Conservation (phyloP, 2,797 vertebrate genomes). For the Mormyrus hasselquistii region DNA sequence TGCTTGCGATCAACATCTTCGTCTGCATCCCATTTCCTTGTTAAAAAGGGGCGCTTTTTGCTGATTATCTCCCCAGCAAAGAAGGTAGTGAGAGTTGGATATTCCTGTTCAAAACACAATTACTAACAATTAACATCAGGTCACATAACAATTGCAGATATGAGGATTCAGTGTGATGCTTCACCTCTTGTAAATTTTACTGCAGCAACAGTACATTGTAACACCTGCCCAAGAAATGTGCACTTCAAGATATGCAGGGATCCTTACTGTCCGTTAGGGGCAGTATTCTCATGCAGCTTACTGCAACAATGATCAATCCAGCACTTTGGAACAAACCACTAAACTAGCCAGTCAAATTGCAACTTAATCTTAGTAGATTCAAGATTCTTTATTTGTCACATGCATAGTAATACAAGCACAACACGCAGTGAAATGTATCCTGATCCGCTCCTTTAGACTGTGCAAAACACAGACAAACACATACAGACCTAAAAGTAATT, state of each 20-base stretch:
- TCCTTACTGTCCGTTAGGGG: neutral
- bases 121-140: neutral
- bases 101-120: slow-evolving; percentile 63
- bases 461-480: too few relatives aligned
- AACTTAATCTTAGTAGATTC: neutral
- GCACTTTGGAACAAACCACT: neutral
- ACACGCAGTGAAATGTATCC: too few relatives aligned
- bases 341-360: neutral
- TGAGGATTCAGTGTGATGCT: neutral
- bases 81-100: slow-evolving; percentile 94
- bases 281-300: neutral
- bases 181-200: neutral
- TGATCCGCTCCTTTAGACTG: too few relatives aligned
- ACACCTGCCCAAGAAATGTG: neutral
- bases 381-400: too few relatives aligned
- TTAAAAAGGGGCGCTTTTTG: slow-evolving; percentile 91
- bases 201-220: neutral
- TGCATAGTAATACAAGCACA: too few relatives aligned
- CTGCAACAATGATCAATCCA: neutral
- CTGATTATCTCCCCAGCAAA: slow-evolving; percentile 98
- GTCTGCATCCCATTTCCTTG: slow-evolving; percentile 94
- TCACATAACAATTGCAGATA: neutral
- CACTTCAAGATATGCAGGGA: neutral
- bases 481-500: too few relatives aligned
- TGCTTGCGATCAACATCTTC: slow-evolving; percentile 97